A percentile compares a stretch with the other conserved stretches of the same genome.
Conservation (phyloP, 30 jellyfish, hydroid and myxozoan genomes). For the Turritopsis dohrnii region DNA sequence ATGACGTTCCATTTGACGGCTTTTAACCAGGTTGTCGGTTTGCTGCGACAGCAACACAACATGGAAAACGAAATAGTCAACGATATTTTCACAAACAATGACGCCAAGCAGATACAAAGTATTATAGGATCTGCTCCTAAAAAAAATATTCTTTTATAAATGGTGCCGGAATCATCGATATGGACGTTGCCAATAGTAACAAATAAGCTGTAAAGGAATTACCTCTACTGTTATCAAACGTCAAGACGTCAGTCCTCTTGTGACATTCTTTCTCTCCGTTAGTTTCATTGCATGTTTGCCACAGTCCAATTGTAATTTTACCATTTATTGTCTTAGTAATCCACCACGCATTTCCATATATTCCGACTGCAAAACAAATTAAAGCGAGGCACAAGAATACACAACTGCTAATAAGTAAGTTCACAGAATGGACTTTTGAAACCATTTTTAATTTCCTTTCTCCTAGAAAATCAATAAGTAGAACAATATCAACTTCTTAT, state of each 20-base stretch:
- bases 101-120: slow-evolving; percentile 7
- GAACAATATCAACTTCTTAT: too few species aligned
- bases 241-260: neutral
- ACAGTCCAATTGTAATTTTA: neutral
- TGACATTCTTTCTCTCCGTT: neutral
- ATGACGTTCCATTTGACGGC: slow-evolving; percentile 6
- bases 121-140: slow-evolving; percentile 30
- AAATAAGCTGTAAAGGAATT: too few species aligned
- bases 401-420: neutral
- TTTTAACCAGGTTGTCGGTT: neutral
- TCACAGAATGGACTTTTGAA: neutral
- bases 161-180: too few species aligned
- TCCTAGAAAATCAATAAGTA: neutral
- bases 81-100: neutral
- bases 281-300: slow-evolving; percentile 1
- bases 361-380: neutral
- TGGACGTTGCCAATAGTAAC: too few species aligned
- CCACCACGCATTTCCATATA: neutral
- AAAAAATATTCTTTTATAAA: too few species aligned
- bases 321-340: neutral
- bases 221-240: neutral
- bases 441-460: neutral
- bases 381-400: neutral
- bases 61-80: neutral
- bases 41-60: slow-evolving; percentile 14